Evolutionary conservation across 1,140 invertebrate species (phyloP), one percentile per base, ranked within the genome.

Genomic region (Eurytemora carolleeae): DNA sequence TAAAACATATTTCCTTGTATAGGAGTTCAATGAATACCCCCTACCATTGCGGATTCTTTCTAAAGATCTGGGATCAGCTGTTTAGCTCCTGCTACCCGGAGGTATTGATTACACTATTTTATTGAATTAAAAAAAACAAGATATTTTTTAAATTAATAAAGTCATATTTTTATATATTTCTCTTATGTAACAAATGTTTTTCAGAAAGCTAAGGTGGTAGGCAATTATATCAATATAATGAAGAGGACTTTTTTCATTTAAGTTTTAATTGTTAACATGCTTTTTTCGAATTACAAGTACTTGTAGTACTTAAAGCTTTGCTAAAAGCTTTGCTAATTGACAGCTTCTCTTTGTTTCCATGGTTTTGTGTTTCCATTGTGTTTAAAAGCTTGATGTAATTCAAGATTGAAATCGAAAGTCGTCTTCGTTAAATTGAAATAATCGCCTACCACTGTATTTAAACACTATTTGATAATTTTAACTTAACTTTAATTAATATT

Each of bases 1-100:
- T 44, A 12, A 44, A 12, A n/a, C n/a, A n/a, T n/a, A n/a, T 44
- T 44, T 44, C 7, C n/a, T 12, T 44, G 31, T 44, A 12, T 44
- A 44, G 31, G n/a, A 24, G 22, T 31, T 19, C 25, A 3, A 59
- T 59, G 58, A 59, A 59, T n/a, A 59, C 22, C 19, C 58, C 58
- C 26, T 59, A 25, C 58, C 58, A 59, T 59, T 59, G 58, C 21
- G 58, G 58, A 31, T 59, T 59, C 21, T 59, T 59, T 22, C 3
- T 59, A 22, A 59, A 59, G 25, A 59, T 59, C 22, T 59, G 58
- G 58, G 58, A 59, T n/a, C 22, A 59, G 3, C 58, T 59, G 2
- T 59, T 59, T 25, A 18, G 19, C 17, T 25, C 18, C 22, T 18
- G n/a, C 2, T 59, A 59, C 25, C 58, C 58, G n/a, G 58, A 24